Conservation (phyloP, 2,888 invertebrate species). For the Rhingia campestris region DNA sequence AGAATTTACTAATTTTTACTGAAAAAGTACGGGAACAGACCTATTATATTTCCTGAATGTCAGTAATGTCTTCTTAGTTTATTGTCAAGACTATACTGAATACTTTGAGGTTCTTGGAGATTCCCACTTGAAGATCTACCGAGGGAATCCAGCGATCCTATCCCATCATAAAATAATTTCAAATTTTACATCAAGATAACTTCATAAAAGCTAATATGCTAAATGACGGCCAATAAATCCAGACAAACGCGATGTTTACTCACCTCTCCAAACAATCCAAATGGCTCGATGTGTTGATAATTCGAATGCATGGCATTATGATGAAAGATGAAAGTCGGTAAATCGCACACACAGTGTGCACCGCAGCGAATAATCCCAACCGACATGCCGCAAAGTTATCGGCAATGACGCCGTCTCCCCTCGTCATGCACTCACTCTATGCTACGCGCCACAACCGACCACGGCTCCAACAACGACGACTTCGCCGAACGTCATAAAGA, state of each 20-base stretch:
- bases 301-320: slow-evolving; percentile 68
- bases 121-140: too few relatives aligned
- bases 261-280: slow-evolving; percentile 54
- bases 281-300: slow-evolving; percentile 62
- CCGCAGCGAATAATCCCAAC: slow-evolving; percentile 62
- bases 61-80: too few relatives aligned
- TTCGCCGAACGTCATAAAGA: slow-evolving; percentile 49
- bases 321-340: slow-evolving; percentile 73
- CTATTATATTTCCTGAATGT: too few relatives aligned
- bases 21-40: too few relatives aligned
- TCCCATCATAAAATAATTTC: too few relatives aligned
- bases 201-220: slow-evolving; percentile 22
- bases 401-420: slow-evolving; percentile 64
- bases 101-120: too few relatives aligned
- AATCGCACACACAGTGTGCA: slow-evolving; percentile 58
- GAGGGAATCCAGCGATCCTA: too few relatives aligned
- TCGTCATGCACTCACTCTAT: slow-evolving; percentile 13
- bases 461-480: slow-evolving; percentile 23
- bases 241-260: slow-evolving; percentile 37
- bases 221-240: slow-evolving; percentile 28
- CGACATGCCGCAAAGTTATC: slow-evolving; percentile 70
- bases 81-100: too few relatives aligned
- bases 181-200: too few relatives aligned
- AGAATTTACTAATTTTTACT: too few relatives aligned
- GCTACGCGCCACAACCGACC: slow-evolving; percentile 14